phyloP scores from a whole-genome alignment of 2,797 vertebrate species.

The Oryzias sinensis region DNA sequence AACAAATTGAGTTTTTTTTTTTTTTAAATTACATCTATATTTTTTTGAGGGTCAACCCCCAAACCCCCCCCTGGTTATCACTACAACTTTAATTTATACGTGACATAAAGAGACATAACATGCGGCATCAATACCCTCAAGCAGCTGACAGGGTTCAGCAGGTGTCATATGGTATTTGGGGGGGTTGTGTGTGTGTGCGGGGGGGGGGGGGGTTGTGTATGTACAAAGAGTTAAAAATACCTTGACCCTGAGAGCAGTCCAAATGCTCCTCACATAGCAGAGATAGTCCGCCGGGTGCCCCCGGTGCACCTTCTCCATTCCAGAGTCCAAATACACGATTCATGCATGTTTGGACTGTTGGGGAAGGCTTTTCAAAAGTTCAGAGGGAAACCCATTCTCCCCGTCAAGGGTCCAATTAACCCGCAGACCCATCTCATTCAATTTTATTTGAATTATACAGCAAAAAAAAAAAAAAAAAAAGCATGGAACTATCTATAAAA shows the following conservation, averaged over 20 bases:
- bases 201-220: conserved; percentile 28
- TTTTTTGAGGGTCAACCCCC: not conserved
- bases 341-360: conserved; percentile 19
- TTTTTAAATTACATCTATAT: conserved; percentile 8
- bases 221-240: conserved; percentile 67
- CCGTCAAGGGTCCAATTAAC: conserved; percentile 47
- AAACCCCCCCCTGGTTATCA: not conserved
- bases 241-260: conserved; percentile 57
- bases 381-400: conserved; percentile 15
- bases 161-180: conserved; percentile 55
- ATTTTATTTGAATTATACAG: conserved; percentile 14
- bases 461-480: not conserved
- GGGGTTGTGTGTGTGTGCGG: conserved; percentile 1
- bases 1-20: conserved; percentile 25
- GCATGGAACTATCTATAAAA: conserved; percentile 7
- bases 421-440: conserved; percentile 35
- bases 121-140: conserved; percentile 11
- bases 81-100: conserved; percentile 13
- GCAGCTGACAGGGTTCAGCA: conserved; percentile 72
- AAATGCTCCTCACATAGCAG: conserved; percentile 55
- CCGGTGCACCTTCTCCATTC: conserved; percentile 37
- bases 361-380: conserved; percentile 28
- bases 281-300: conserved; percentile 47
- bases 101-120: conserved; percentile 22
- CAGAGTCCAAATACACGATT: conserved; percentile 34